Evolutionary conservation across 2,113 vertebrate species (phyloP), one percentile per base, ranked within the genome.

Genomic region (Echinops telfairi): DNA sequence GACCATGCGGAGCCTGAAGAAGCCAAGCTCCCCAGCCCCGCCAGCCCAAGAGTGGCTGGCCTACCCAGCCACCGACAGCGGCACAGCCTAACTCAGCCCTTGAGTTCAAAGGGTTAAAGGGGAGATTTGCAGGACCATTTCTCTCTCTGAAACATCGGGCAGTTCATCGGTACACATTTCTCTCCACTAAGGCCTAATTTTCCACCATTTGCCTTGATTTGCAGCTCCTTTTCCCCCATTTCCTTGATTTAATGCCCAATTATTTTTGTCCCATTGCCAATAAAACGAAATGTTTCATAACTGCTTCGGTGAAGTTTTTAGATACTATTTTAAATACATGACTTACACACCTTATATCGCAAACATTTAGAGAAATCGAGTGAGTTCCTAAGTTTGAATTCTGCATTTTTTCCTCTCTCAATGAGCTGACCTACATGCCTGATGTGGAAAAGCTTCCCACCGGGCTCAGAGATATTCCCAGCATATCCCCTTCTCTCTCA

Each of bases 181-280:
- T 98, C 97, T 97, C 97, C 95, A 97, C 97, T 96, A 98, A 98
- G 97, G 98, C 97, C 98, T 98, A 97, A 98, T 98, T 98, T 98
- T 97, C 97, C 80, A 97, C 97, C 95, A 98, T 98, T 98, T 98
- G 94, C 97, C 95, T 98, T 98, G 98, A 98, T 98, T 98, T 98
- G 98, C 98, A 95, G 97, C 97, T 98, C 96, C 95, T 95, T 97
- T 97, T 98, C 97, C 97, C 97, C 97, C 97, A 98, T 98, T 98
- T 97, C 96, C 96, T 97, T 98, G 98, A 98, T 98, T 98, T 98
- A 98, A 97, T 97, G 97, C 96, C 98, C 98, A 98, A 98, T 98
- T 98, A 98, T 98, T 98, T 98, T 98, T 98, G 98, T 98, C 97
- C 96, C 96, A 90, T 98, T 98, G 98, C 98, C 98, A 98, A 94